Conservation (phyloP, 2,888 invertebrate species). For the Ypsolopha sequella region DNA sequence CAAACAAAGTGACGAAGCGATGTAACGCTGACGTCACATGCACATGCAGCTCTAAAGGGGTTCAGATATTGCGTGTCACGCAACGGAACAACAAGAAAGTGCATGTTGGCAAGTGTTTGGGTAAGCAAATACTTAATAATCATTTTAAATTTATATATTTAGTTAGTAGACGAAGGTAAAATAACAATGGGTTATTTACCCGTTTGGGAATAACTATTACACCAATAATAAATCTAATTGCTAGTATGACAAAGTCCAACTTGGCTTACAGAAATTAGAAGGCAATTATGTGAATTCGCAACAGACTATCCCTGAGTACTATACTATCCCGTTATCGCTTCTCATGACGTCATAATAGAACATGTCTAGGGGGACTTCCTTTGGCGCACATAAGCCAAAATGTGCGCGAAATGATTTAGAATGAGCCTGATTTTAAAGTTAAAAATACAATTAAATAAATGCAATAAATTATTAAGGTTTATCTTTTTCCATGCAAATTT, state of each 20-base stretch:
- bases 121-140: slow-evolving; percentile 46
- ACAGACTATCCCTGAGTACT: background rate
- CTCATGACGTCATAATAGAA: no score
- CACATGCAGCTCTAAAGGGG: slow-evolving; percentile 35
- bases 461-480: no score
- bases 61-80: slow-evolving; percentile 34
- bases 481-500: no score
- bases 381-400: no score
- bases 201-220: background rate
- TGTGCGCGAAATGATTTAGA: no score
- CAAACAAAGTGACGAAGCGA: slow-evolving; percentile 24
- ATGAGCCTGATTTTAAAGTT: no score
- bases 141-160: no score
- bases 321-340: no score
- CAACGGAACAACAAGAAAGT: slow-evolving; percentile 66
- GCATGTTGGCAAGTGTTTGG: slow-evolving; percentile 82
- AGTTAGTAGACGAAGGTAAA: no score
- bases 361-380: no score
- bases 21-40: slow-evolving; percentile 29
- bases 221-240: background rate
- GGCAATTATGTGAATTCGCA: background rate
- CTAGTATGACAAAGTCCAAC: background rate
- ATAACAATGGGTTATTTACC: no score
- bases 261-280: background rate
- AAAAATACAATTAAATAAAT: no score